Base-by-base conservation (phyloP, 2,888 invertebrate genomes). In the Agrochola macilenta region DNA sequence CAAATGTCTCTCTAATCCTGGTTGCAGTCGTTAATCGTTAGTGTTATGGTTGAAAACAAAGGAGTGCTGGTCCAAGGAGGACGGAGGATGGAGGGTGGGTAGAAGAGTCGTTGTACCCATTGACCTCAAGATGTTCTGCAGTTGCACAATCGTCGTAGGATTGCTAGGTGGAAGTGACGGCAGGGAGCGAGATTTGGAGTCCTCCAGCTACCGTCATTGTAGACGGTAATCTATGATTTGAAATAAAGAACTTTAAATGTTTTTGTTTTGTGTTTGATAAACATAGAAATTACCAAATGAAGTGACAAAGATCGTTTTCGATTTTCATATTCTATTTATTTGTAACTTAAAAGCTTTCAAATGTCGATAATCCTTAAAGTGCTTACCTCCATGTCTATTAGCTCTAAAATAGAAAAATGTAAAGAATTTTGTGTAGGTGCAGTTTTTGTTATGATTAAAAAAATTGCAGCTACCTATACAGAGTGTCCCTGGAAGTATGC, bases 41-140 rank as follows among this genome's bases (percentile, higher is more conserved):
- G 85, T 85, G 90, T 89, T 88, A 89, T 89, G 83, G 88, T 86
- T 82, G 87, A 88, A 90, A 91, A 92, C 91, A 91, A 92, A 93
- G 92, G 83, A 88, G 89, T 85, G 79, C 64, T 82, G 69, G 89
- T 87, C 82, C 81, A 84, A 80, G 43, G 73, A 73, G 69, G 69
- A 23, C 0, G 43, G 57, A 23, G 57, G 83, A 17, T 7, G 23
- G 64, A 54, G 69, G 83, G 80, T 76, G 74, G 81, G 74, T 72
- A 71, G n/a, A 26, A 57, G 89, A 92, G 95, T 94, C 94, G 92
- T 89, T 92, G 94, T 89, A 90, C 95, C 92, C 94, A 94, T 95
- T 94, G 93, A 92, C 91, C 92, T 87, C 91, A 84, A 88, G 87
- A 87, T 85, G 87, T 82, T 87, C 83, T 88, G 85, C 63, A 83